Evolutionary conservation across 2,797 vertebrate species (phyloP).

Genomic region (Pangasius mekongensis): DNA sequence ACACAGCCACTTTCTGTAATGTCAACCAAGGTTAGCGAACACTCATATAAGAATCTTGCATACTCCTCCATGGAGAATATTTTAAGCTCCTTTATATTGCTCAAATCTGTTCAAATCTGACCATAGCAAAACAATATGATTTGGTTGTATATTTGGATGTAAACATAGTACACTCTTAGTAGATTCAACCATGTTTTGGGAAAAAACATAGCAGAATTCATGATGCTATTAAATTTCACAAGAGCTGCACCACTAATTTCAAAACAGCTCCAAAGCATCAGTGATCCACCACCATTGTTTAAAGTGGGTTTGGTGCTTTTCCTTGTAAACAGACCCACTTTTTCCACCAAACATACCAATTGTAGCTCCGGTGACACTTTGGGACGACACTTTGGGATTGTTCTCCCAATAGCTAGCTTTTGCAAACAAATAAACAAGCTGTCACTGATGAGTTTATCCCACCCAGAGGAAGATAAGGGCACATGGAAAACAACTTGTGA

Average conservation of each 20-base stretch:
- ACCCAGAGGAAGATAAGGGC: conserved; percentile 42
- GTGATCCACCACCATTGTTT: not conserved
- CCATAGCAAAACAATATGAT: not conserved
- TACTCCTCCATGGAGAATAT: not conserved
- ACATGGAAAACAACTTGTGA: conserved; percentile 32
- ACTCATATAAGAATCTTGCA: not conserved
- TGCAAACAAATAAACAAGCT: conserved; percentile 31
- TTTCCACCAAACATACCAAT: not conserved
- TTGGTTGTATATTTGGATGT: not conserved
- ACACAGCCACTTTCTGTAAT: not conserved
- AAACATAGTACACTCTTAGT: not conserved
- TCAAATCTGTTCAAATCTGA: not conserved
- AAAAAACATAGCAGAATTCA: not conserved
- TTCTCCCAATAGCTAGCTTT: conserved; percentile 4
- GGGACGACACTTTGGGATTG: not conserved
- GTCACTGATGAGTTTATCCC: conserved; percentile 25
- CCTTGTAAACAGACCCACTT: not conserved
- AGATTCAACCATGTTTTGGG: not conserved
- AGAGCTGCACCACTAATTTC: not conserved
- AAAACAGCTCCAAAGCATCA: not conserved
- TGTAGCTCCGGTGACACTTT: not conserved
- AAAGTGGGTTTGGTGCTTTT: not conserved
- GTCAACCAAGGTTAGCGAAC: not conserved
- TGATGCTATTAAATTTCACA: not conserved
- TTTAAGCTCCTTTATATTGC: not conserved